phyloP scores from a whole-genome alignment of 2,797 vertebrate genomes.

The Hylomyscus alleni region DNA sequence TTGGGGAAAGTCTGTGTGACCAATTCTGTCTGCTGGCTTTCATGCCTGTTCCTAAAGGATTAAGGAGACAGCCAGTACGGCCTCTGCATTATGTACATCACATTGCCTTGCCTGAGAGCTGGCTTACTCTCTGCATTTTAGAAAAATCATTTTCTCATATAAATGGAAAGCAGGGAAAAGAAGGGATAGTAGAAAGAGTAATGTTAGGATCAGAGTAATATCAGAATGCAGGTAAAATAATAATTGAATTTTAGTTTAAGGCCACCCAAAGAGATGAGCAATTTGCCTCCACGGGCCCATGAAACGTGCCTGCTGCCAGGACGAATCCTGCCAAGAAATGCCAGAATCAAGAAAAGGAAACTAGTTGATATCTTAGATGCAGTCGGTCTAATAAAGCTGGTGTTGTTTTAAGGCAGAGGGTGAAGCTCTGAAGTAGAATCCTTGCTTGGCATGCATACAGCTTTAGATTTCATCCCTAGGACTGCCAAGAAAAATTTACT shows the following conservation, averaged over 20 bases:
- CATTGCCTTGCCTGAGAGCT: not conserved
- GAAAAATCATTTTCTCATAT: constrained; percentile 61
- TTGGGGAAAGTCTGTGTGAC: constrained; percentile 29
- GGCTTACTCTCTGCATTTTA: not conserved
- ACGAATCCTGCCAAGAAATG: not conserved
- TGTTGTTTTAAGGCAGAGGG: not conserved
- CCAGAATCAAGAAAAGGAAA: not conserved
- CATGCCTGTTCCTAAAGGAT: constrained; percentile 2
- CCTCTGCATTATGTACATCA: not conserved
- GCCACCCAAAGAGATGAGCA: not conserved
- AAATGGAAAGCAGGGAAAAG: constrained; percentile 71
- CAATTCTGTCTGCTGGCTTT: constrained; percentile 37
- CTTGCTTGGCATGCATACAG: not conserved
- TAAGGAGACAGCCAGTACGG: not conserved
- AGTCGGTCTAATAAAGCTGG: not conserved
- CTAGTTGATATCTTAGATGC: not conserved
- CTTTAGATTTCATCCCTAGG: not conserved
- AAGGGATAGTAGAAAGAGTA: constrained; percentile 37
- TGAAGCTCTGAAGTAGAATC: no score
- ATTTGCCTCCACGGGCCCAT: not conserved
- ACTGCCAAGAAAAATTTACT: not conserved
- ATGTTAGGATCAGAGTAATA: constrained; percentile 24
- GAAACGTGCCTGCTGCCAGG: not conserved
- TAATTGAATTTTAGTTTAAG: not conserved
- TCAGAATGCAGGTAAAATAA: constrained; percentile 7